phyloP scores from a whole-genome alignment of 2,888 invertebrate genomes.

The Caprella mutica region DNA sequence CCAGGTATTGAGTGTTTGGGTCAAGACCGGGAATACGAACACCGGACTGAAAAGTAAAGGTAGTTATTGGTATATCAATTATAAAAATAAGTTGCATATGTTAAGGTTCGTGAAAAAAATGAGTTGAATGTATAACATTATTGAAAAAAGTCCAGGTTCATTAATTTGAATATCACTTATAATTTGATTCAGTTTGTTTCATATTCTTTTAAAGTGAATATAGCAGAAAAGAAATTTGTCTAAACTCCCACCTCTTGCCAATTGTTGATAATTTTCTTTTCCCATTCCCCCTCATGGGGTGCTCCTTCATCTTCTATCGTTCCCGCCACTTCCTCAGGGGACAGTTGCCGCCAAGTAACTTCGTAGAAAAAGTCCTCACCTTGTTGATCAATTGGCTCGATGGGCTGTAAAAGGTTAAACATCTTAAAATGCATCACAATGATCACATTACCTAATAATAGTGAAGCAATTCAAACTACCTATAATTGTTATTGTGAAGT shows the following conservation, averaged over 20 bases:
- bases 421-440: no score
- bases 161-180: neutral
- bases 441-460: no score
- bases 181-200: neutral
- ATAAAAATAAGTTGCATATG: neutral
- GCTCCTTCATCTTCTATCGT: conserved; percentile 11
- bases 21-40: conserved; percentile 13
- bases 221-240: no score
- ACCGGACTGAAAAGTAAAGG: conserved; percentile 10
- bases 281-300: conserved; percentile 6
- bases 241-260: conserved; percentile 3
- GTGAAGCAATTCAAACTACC: neutral
- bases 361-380: conserved; percentile 28
- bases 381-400: conserved; percentile 24
- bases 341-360: conserved; percentile 17
- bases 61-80: neutral
- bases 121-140: neutral
- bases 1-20: conserved; percentile 19
- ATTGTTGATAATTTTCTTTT: conserved; percentile 7
- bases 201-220: neutral
- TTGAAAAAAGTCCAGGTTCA: neutral
- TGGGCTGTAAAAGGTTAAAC: conserved; percentile 14
- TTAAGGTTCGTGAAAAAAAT: neutral
- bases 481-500: neutral
- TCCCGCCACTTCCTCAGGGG: conserved; percentile 12